Base-by-base conservation (phyloP, 1,140 invertebrate species). In the Drosophila orosa region DNA sequence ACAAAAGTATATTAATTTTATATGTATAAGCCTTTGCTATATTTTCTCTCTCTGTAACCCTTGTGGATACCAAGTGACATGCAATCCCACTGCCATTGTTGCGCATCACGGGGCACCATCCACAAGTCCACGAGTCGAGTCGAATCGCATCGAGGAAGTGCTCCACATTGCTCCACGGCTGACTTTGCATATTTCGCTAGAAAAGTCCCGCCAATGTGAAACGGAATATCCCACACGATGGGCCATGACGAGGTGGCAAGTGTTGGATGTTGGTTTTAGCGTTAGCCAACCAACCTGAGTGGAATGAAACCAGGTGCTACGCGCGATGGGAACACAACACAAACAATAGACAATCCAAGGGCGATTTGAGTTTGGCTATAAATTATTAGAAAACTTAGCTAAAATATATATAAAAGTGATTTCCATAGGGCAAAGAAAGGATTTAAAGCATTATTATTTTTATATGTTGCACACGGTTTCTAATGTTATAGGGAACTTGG, bases 181-280 rank as follows among this genome's bases (percentile, higher is more conserved):
- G 60, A 84, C 66, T 80, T 83, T 56, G 80, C 80, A 83, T 85
- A 80, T 85, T 85, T 85, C 27, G 42, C 55, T 47, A 40, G 68
- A 85, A 66, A 52, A 40, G 58, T 68, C 45, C 40, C 27, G 54
- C 22, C 65, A 44, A 52, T 35, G 22, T 68, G 81, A 86, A 87
- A 83, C 79, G 63, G 45, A 87, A 87, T 52, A 52, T 87, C 81
- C 69, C 84, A 84, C 65, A 89, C 76, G 80, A 89, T 80, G 72
- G 68, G 52, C 29, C 78, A 59, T 78, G 52, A 40, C 27, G 37
- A 48, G 24, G 27, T 24, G 45, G 44, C 33, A 74, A 52, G 35
- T 35, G 69, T 29, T 59, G 29, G 60, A 52, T 35, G 45, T 66
- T 67, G 27, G 31, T 22, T 29, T 45, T 29, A 56, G 61, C 42